A percentile compares a stretch with the other conserved stretches of the same genome.
These are phyloP conservation scores for Agrenia bidenticulata DNA, from an alignment of 2,888 invertebrate species.

Conservation along the genomic window DNA sequence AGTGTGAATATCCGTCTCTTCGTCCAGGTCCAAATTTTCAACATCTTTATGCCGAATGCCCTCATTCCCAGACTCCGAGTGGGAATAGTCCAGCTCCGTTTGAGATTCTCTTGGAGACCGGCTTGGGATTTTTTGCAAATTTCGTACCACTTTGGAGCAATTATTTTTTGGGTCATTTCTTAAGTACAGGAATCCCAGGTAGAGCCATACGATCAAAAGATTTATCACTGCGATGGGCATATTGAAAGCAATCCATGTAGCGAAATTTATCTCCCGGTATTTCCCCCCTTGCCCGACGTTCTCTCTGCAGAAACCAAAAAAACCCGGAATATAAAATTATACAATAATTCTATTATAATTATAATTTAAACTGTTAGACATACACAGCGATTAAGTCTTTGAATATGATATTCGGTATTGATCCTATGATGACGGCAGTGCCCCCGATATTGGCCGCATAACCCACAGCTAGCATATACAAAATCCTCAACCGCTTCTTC, in stretches of 20 bases:
- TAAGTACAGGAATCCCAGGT: slow-evolving; percentile 65
- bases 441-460: slow-evolving; percentile 29
- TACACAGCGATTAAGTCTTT: slow-evolving; percentile 27
- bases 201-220: slow-evolving; percentile 32
- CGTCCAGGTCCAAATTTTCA: background rate
- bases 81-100: slow-evolving; percentile 6
- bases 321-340: background rate
- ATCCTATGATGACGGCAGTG: slow-evolving; percentile 29
- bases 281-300: slow-evolving; percentile 16
- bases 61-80: background rate
- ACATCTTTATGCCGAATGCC: background rate
- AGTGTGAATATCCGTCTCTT: background rate
- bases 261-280: slow-evolving; percentile 60
- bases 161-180: slow-evolving; percentile 59
- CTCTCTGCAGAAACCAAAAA: slow-evolving; percentile 10
- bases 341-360: background rate
- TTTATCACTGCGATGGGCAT: slow-evolving; percentile 43
- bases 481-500: slow-evolving; percentile 3
- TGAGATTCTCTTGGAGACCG: too few species aligned
- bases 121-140: background rate
- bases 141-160: background rate
- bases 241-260: slow-evolving; percentile 47
- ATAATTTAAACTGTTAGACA: background rate
- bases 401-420: slow-evolving; percentile 28
- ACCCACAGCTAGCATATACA: slow-evolving; percentile 32